Conservation (phyloP, 1,140 invertebrate genomes). For the Leucophenga varia region DNA sequence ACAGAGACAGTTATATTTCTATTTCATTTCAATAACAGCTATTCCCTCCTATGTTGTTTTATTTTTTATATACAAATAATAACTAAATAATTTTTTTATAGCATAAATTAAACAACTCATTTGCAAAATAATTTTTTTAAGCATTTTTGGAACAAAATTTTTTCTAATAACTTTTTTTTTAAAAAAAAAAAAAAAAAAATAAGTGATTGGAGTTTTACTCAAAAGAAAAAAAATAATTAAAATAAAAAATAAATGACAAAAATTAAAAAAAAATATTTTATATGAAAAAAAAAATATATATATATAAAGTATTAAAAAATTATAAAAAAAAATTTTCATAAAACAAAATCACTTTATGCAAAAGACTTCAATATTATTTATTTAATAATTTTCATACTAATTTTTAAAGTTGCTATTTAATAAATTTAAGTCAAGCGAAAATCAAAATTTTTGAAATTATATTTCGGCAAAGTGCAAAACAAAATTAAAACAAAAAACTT, state of each 20-base stretch:
- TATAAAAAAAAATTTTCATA: slow-evolving; percentile 11
- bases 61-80: slow-evolving; percentile 12
- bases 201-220: slow-evolving; percentile 53
- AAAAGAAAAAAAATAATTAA: slow-evolving; percentile 11
- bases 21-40: slow-evolving; percentile 5
- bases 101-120: slow-evolving; percentile 6
- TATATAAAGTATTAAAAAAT: slow-evolving; percentile 34
- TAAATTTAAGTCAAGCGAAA: slow-evolving; percentile 21
- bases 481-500: slow-evolving; percentile 10
- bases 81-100: slow-evolving; percentile 13
- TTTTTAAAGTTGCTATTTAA: slow-evolving; percentile 23
- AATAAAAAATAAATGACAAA: not conserved
- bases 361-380: slow-evolving; percentile 52
- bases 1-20: slow-evolving; percentile 26
- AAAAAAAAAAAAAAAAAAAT: slow-evolving; percentile 19
- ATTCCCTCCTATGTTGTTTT: slow-evolving; percentile 34
- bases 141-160: slow-evolving; percentile 4
- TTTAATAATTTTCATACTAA: slow-evolving; percentile 27
- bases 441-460: slow-evolving; percentile 38
- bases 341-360: slow-evolving; percentile 36
- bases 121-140: too few relatives aligned
- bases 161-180: slow-evolving; percentile 14
- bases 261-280: not conserved
- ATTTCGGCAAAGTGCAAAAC: slow-evolving; percentile 32
- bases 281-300: slow-evolving; percentile 15